Evolutionary conservation across 1,140 invertebrate species (phyloP).

Genomic region (Drosophila bipectinata): DNA sequence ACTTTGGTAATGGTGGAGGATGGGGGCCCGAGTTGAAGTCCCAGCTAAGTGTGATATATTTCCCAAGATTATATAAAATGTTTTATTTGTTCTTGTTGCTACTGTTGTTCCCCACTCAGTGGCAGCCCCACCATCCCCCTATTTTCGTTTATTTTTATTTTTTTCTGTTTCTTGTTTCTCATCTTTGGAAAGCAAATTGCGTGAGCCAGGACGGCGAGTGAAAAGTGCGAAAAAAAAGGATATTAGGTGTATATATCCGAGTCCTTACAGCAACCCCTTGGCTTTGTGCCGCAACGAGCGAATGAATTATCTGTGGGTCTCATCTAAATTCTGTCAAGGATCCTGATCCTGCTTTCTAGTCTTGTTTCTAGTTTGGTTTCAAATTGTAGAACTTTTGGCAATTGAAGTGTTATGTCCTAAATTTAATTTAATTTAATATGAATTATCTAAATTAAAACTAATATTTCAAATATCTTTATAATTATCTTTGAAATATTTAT

Average conservation of each 20-base stretch:
- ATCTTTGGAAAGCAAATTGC: constrained; percentile 70
- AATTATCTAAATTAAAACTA: neutral
- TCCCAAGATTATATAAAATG: constrained; percentile 83
- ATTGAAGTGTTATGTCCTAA: constrained; percentile 4
- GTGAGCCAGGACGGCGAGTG: constrained; percentile 48
- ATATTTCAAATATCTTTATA: neutral
- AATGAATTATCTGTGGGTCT: constrained; percentile 73
- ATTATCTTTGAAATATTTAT: neutral
- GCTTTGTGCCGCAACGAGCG: constrained; percentile 53
- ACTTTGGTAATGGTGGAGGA: constrained; percentile 11
- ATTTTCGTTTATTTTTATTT: constrained; percentile 5
- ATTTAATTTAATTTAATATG: neutral
- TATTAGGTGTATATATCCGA: constrained; percentile 64
- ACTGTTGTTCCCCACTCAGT: constrained; percentile 11
- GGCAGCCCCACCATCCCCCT: constrained; percentile 8
- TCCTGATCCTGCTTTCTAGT: constrained; percentile 9
- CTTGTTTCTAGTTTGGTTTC: constrained; percentile 1
- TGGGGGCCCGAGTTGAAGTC: constrained; percentile 38
- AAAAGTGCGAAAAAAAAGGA: constrained; percentile 55
- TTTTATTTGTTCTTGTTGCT: constrained; percentile 78
- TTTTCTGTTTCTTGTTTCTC: constrained; percentile 30
- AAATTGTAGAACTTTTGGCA: constrained; percentile 53
- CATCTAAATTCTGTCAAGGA: constrained; percentile 64
- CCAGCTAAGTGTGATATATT: constrained; percentile 83
- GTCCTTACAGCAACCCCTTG: neutral